These are phyloP conservation scores for Drosophila bifasciata DNA, from an alignment of 1,140 invertebrate species.

Conservation along the genomic window DNA sequence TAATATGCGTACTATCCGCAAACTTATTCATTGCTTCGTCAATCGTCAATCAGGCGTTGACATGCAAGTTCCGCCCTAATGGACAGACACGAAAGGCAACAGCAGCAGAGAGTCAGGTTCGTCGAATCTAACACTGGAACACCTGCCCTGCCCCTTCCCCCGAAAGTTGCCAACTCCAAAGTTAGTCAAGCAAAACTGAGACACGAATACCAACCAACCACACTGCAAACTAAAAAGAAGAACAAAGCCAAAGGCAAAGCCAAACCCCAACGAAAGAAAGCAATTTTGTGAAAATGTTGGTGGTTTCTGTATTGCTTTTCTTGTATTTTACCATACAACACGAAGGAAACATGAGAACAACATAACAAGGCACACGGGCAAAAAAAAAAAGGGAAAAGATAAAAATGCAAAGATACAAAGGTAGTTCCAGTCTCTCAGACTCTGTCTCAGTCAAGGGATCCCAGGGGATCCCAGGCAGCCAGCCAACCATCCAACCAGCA, in stretches of 20 bases:
- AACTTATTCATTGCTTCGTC: slow-evolving; percentile 71
- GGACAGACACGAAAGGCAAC: slow-evolving; percentile 17
- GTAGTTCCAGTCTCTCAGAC: slow-evolving; percentile 2
- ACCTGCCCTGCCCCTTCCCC: slow-evolving; percentile 50
- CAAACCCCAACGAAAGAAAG: slow-evolving; percentile 51
- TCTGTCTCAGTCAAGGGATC: slow-evolving; percentile 20
- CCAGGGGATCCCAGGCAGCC: not conserved
- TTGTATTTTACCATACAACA: slow-evolving; percentile 45
- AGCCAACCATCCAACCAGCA: slow-evolving; percentile 24
- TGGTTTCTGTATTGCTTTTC: slow-evolving; percentile 53
- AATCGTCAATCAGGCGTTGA: slow-evolving; percentile 80
- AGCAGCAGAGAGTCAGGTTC: slow-evolving; percentile 12
- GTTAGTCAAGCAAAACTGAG: slow-evolving; percentile 49
- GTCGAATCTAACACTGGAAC: slow-evolving; percentile 14
- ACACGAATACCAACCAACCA: not conserved
- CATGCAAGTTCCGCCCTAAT: slow-evolving; percentile 73
- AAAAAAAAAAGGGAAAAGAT: slow-evolving; percentile 48
- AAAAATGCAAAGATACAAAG: slow-evolving; percentile 43
- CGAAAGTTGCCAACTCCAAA: slow-evolving; percentile 41
- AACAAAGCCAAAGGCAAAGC: slow-evolving; percentile 14
- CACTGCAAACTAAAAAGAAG: slow-evolving; percentile 9
- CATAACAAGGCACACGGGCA: slow-evolving; percentile 30
- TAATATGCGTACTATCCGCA: slow-evolving; percentile 36
- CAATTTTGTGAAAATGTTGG: slow-evolving; percentile 70
- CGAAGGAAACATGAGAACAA: slow-evolving; percentile 63